These are phyloP conservation scores for Xanthia icteritia DNA, from an alignment of 2,888 invertebrate genomes.

Conservation along the genomic window DNA sequence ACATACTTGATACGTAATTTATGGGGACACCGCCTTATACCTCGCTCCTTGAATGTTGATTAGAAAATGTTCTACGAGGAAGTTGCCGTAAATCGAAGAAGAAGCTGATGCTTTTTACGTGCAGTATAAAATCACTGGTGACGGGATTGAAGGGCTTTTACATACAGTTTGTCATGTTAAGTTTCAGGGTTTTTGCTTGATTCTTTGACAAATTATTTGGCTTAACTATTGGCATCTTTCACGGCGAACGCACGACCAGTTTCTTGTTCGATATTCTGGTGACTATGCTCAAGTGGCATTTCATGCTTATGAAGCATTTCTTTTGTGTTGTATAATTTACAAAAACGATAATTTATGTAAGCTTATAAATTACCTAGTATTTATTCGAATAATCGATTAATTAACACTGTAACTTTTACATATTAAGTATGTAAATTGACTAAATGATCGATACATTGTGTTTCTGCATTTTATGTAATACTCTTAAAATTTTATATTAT, in stretches of 20 bases:
- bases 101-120: conserved; percentile 60
- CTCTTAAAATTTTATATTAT: background rate
- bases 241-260: too few species aligned
- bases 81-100: conserved; percentile 53
- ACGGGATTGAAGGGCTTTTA: conserved; percentile 43
- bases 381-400: background rate
- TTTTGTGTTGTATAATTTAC: background rate
- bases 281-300: background rate
- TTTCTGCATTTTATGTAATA: background rate
- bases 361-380: background rate
- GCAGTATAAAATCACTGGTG: conserved; percentile 56
- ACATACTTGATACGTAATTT: conserved; percentile 89
- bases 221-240: conserved; percentile 17
- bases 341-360: background rate
- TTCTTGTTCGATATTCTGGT: background rate
- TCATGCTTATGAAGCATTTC: background rate
- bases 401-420: background rate
- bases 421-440: background rate
- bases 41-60: conserved; percentile 87
- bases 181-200: conserved; percentile 11
- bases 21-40: conserved; percentile 85
- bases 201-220: conserved; percentile 26
- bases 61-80: conserved; percentile 75
- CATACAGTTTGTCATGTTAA: conserved; percentile 54
- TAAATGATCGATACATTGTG: background rate